A percentile compares a stretch with the other conserved stretches of the same genome.
Evolutionary conservation across 2,113 vertebrate genomes (phyloP).

Genomic region (Mus pahari): DNA sequence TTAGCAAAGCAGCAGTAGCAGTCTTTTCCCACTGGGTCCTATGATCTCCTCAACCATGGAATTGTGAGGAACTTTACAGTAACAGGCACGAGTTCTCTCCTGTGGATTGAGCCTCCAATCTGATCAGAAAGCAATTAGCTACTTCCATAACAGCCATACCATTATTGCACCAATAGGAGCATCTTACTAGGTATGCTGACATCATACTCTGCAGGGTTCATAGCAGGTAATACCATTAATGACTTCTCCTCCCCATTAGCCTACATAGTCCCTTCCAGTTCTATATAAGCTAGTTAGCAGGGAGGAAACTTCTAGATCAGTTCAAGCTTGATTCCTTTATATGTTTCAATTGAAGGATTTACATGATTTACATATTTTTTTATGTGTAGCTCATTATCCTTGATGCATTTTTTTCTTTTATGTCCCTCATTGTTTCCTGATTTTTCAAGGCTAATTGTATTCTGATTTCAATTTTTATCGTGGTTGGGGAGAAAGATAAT

Average conservation of each 20-base stretch:
- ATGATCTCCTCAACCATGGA: background rate
- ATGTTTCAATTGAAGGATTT: background rate
- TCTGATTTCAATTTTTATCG: background rate
- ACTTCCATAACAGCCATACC: background rate
- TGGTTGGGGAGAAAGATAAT: constrained; percentile 5
- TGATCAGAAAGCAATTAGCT: background rate
- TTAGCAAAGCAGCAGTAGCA: background rate
- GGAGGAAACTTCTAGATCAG: background rate
- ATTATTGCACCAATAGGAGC: background rate
- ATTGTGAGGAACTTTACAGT: background rate
- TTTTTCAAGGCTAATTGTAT: background rate
- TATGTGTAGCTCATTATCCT: background rate
- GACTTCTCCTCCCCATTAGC: no score
- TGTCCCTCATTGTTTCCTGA: background rate
- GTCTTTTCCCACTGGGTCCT: no score
- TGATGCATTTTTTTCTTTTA: background rate
- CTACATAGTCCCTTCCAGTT: background rate
- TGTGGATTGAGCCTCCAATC: background rate
- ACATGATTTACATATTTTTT: background rate
- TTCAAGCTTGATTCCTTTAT: background rate
- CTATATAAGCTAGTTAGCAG: background rate
- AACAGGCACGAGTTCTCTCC: no score
- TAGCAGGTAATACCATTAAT: no score
- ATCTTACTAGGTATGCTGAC: background rate
- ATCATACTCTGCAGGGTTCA: background rate